Base-by-base conservation (phyloP, 2,113 vertebrate species). In the Otus sunia region DNA sequence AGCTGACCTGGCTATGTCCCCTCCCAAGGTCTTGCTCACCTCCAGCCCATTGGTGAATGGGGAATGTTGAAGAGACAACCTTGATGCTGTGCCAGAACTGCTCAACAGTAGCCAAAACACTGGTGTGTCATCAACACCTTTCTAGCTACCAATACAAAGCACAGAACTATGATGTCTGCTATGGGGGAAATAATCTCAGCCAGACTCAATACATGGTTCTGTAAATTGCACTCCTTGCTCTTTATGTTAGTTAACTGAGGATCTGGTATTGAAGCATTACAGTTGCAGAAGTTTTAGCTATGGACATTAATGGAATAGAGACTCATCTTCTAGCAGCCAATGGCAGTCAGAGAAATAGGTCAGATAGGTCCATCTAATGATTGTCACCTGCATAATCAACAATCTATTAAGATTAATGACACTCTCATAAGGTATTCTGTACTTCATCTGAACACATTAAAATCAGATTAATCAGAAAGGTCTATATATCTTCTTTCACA, bases 361-460 rank as follows among this genome's bases (percentile, higher is more conserved):
- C 89, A 89, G n/a, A 60, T 53, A 82, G 50, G 73, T 95, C 55
- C 32, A 2, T 50, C 58, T 79, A 82, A 79, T 85, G 89, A 94
- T 86, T 95, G 80, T 27, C 81, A 91, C 74, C 55, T 95, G 67
- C 69, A 92, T 92, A 87, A 96, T 89, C 92, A 89, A 66, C 66
- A 87, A 89, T 94, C 62, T 92, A 82, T 95, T 85, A 95, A 94
- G 96, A 97, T 95, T 95, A 85, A 97, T 92, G 86, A 90, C 26
- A 5, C 4, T 90, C 49, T 94, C 74, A 72, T 87, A 95, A 13
- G 15, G 79, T 87, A 91, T 87, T 91, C 94, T 79, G 66, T 87
- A 85, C 84, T 91, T 82, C 89, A 82, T 79, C 58, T 41, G 41
- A 79, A 53, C 29, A 56, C 63, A 96, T 97, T 94, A 96, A 92